phyloP scores from a whole-genome alignment of 2,113 vertebrate genomes.

The Podarcis cretensis region DNA sequence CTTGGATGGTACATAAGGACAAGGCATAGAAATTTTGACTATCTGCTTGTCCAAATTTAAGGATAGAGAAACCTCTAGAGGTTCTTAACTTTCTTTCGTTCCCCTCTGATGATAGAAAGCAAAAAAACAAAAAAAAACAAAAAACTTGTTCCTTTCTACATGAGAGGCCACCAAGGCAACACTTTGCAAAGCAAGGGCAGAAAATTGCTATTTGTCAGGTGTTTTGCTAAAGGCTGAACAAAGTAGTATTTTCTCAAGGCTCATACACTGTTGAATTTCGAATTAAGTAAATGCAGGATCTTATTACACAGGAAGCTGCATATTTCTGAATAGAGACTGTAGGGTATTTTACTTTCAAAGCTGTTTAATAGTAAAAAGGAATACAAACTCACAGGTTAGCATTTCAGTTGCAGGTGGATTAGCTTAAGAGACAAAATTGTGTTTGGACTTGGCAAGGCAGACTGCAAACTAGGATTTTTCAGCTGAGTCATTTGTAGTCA shows the following conservation, averaged over 20 bases:
- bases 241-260: neutral
- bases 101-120: neutral
- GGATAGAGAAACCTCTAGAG: neutral
- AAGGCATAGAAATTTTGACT: neutral
- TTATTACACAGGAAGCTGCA: neutral
- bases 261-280: neutral
- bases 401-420: slow-evolving; percentile 17
- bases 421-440: neutral
- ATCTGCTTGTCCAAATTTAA: neutral
- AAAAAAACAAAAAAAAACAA: neutral
- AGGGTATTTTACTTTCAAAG: slow-evolving; percentile 8
- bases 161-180: neutral
- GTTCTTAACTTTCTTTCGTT: neutral
- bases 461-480: neutral
- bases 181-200: neutral
- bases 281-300: neutral
- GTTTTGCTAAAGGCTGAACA: slow-evolving; percentile 2
- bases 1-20: slow-evolving; percentile 27
- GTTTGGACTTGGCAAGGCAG: neutral
- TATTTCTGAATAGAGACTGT: neutral
- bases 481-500: slow-evolving; percentile 23
- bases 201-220: neutral
- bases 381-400: neutral
- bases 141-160: neutral
- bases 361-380: slow-evolving; percentile 14